Base-by-base conservation (phyloP, 2,797 vertebrate species). In the Hybognathus amarus region DNA sequence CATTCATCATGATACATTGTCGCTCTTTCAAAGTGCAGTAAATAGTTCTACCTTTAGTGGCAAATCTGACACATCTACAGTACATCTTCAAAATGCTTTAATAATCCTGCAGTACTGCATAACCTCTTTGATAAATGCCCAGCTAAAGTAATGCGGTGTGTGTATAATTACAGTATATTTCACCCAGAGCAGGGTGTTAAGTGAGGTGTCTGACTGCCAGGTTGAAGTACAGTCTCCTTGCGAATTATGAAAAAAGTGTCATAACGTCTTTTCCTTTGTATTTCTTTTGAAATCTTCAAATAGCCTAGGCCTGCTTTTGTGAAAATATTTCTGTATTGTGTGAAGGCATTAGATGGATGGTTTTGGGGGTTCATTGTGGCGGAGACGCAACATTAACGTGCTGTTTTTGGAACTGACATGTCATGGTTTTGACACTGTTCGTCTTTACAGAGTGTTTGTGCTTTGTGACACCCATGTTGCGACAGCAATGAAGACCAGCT, bases 161-260 rank as follows among this genome's bases (percentile, higher is more conserved):
- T 66, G 75, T 50, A 13, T 83, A 83, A 83, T 83, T 78, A 77
- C 40, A 61, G 54, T 61, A 71, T 83, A 78, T 83, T 83, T 78
- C 82, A 83, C 52, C 67, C 54, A 27, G 52, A 36, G 74, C 66
- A 33, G 40, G 24, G 40, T 70, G 66, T 83, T 78, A 83, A 83
- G 82, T 61, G 75, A 70, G 66, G 40, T 83, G 52, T 71, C 54
- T 71, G 54, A 20, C 64, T 77, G 74, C 38, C 82, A 77, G 61
- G 61, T 54, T 82, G 64, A 83, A 77, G 38, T 77, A 83, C 74
- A 83, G 74, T 36, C 52, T 83, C 3, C 74, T 83, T 69, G 50
- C 3, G 11, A 36, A 42, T 77, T 7, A 36, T 83, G 40, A 22
- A 83, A 77, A 77, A 77, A 77, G 20, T 52, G 45, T 38, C 30